Evolutionary conservation across 2,888 invertebrate species (phyloP).

Genomic region (Meteorus colon): DNA sequence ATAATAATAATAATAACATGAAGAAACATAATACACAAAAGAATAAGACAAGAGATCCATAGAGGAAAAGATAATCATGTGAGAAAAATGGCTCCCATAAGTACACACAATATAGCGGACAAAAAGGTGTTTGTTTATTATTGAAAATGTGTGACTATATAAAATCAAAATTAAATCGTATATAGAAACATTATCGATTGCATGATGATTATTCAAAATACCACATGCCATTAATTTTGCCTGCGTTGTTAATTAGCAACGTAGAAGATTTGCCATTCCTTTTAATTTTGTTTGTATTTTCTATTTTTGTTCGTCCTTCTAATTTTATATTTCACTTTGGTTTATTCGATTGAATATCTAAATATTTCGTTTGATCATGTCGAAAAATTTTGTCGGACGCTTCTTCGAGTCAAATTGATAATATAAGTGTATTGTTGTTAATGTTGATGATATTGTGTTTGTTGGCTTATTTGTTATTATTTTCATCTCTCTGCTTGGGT

Average conservation of each 20-base stretch:
- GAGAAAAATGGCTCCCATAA: slow-evolving; percentile 9
- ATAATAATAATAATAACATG: neutral
- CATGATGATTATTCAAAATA: slow-evolving; percentile 24
- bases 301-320: neutral
- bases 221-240: slow-evolving; percentile 34
- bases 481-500: neutral
- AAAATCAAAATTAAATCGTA: slow-evolving; percentile 37
- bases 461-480: slow-evolving; percentile 1
- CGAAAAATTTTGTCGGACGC: neutral
- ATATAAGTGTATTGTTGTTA: slow-evolving; percentile 7
- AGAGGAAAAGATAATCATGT: slow-evolving; percentile 29
- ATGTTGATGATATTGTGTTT: slow-evolving; percentile 1
- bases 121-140: slow-evolving; percentile 62
- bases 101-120: slow-evolving; percentile 52
- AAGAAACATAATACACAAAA: neutral
- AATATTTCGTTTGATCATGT: neutral
- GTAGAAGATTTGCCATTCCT: slow-evolving; percentile 3
- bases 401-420: neutral
- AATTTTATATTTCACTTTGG: slow-evolving; percentile 5
- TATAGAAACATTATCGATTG: slow-evolving; percentile 31
- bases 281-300: neutral
- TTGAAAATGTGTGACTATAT: slow-evolving; percentile 49
- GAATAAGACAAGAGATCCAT: slow-evolving; percentile 7
- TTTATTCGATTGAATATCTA: slow-evolving; percentile 11
- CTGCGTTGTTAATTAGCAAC: neutral